Evolutionary conservation across 2,797 vertebrate genomes (phyloP), one percentile per base, ranked within the genome.

Genomic region (Chaetophractus vellerosus): DNA sequence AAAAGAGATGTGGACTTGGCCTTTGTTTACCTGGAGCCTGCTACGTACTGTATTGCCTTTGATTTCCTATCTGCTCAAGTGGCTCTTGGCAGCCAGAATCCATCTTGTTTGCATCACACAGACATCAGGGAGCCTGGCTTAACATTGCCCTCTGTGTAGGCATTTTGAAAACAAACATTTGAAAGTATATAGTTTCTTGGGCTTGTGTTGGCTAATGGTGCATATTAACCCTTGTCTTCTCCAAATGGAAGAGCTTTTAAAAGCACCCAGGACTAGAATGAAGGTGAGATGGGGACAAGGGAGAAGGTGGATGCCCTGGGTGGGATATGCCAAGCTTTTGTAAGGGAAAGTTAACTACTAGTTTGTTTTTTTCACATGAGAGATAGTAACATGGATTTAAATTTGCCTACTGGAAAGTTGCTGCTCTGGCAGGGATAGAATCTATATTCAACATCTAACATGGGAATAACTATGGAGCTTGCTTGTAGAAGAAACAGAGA

Each of bases 101-200:
- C 41, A 50, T 33, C 38, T 80, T 75, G 15, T 18, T 45, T n/a
- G 75, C 6, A 28, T 78, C 38, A 61, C 15, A 36, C 2, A 68
- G 55, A 24, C 63, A n/a, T 50, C 84, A 26, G 36, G 28, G 57
- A 75, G 74, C 18, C 45, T 61, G 79, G 26, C 8, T 69, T 84
- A 66, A 74, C 64, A 59, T 45, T 48, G 55, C 63, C 16, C 41
- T 64, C 6, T 5, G 4, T 55, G 38, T 38, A 59, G 90, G 66
- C 36, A 63, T 82, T 72, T 92, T 71, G 23, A 79, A 95, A 87
- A 69, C 36, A 96, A 50, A 78, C 26, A 33, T 82, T 74, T 71
- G 23, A 59, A 88, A 21, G 21, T 57, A 18, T 50, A 11, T 38
- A 33, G 33, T 36, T 90, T 57, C n/a, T 61, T 38, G 21, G 63